Conservation (phyloP, 2,797 vertebrate genomes). For the Coendou prehensilis region DNA sequence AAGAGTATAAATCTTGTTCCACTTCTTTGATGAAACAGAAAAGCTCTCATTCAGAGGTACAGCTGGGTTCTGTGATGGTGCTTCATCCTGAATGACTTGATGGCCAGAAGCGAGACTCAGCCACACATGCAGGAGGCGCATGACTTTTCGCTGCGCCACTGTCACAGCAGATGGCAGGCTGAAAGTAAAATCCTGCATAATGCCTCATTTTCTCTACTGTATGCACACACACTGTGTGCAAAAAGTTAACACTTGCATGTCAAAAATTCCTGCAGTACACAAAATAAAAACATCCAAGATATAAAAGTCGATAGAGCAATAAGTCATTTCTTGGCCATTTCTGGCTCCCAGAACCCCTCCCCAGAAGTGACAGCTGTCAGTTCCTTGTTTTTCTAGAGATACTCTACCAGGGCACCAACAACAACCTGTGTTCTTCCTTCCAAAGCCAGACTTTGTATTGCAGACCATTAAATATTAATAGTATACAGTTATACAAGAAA, state of each 20-base stretch:
- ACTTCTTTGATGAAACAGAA: conserved; percentile 23
- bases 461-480: not conserved
- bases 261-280: not conserved
- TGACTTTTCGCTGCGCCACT: not conserved
- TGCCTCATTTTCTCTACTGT: not conserved
- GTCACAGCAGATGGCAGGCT: not conserved
- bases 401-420: not conserved
- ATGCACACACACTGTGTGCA: rapidly evolving
- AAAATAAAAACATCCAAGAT: not conserved
- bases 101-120: not conserved
- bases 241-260: not conserved
- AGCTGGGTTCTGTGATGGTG: not conserved
- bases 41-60: not conserved
- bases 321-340: not conserved
- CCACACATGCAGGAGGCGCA: not conserved
- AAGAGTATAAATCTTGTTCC: conserved; percentile 12
- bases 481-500: not conserved
- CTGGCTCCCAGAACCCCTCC: too few relatives aligned
- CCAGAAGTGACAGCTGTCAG: not conserved
- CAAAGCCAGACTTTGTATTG: not conserved
- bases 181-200: not conserved
- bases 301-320: not conserved
- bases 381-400: not conserved
- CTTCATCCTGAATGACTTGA: not conserved
- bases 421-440: not conserved